Base-by-base conservation (phyloP, 2,113 vertebrate genomes). In the Himantopus leucocephalus region DNA sequence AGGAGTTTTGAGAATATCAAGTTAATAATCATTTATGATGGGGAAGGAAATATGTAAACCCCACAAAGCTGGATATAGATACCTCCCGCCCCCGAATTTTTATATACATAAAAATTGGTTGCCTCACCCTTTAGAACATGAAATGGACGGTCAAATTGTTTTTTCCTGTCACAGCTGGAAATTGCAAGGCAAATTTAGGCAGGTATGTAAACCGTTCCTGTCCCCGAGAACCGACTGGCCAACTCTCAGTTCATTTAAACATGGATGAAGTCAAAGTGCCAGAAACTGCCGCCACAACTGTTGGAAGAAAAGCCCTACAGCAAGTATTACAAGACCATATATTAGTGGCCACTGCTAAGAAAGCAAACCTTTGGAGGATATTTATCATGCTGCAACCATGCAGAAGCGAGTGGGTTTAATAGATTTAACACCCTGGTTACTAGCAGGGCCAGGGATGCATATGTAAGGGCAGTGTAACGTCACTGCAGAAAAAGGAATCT, bases 161-260 rank as follows among this genome's bases (percentile, higher is more conserved):
- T 67, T 92, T 91, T 89, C 35, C 52, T 71, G 16, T 41, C 68
- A 34, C 21, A 59, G 56, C 10, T 81, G 29, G 55, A 70, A 81
- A 77, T 5, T 39, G 20, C 63, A 53, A 59, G 45, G 55, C 53
- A 83, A 86, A 62, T 70, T 48, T 63, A 87, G 8, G 22, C n/a
- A 66, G 52, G 29, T 70, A 53, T 0, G 0, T 43, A 47, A 63
- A 59, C 18, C 6, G 3, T 30, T 64, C 21, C 39, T 17, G 27
- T 74, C 34, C 10, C 24, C 43, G 30, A 17, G 50, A 59, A 56
- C 41, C n/a, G n/a, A 10, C 12, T 34, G 32, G 58, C 24, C 47
- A 34, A 4, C 37, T 68, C 37, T 62, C 21, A 2, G 7, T 48
- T 86, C 0, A 0, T 60, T 85, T 73, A 23, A 39, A 22, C 18